Conservation (phyloP, 35 echinoderm and acorn worm genomes). For the Holothuria glaberrima region DNA sequence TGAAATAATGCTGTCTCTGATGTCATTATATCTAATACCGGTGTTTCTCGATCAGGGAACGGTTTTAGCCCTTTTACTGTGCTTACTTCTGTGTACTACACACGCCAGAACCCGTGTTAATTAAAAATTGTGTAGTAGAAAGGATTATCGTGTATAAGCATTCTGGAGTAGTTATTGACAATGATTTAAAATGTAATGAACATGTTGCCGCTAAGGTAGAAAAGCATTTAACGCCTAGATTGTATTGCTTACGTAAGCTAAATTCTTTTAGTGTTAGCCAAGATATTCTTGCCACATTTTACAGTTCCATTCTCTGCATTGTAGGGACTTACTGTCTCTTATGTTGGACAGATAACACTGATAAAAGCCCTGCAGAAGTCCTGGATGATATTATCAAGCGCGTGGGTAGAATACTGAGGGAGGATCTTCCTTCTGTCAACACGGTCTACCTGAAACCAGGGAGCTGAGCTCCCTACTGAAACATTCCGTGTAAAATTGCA, state of each 20-base stretch:
- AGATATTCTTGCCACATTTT: slow-evolving; percentile 19
- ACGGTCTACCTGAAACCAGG: no score
- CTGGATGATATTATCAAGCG: background rate
- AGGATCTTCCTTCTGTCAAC: no score
- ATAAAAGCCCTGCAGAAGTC: background rate
- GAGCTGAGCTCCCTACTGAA: no score
- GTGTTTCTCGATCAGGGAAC: slow-evolving; percentile 32
- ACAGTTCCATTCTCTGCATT: background rate
- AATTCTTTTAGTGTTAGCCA: background rate
- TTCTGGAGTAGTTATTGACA: no score
- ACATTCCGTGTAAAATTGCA: no score
- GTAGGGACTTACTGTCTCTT: background rate
- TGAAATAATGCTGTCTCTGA: background rate
- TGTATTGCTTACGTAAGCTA: no score
- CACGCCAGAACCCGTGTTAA: background rate
- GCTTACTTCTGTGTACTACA: slow-evolving; percentile 17
- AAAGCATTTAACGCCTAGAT: no score
- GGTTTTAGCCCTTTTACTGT: slow-evolving; percentile 50
- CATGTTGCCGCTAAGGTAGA: no score
- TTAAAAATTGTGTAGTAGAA: no score
- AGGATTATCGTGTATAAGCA: no score
- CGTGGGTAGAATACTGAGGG: background rate
- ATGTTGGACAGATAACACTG: background rate
- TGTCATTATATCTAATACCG: slow-evolving; percentile 41
- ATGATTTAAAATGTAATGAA: no score